phyloP scores from a whole-genome alignment of 2,797 vertebrate genomes.

The Anolis apletophallus region DNA sequence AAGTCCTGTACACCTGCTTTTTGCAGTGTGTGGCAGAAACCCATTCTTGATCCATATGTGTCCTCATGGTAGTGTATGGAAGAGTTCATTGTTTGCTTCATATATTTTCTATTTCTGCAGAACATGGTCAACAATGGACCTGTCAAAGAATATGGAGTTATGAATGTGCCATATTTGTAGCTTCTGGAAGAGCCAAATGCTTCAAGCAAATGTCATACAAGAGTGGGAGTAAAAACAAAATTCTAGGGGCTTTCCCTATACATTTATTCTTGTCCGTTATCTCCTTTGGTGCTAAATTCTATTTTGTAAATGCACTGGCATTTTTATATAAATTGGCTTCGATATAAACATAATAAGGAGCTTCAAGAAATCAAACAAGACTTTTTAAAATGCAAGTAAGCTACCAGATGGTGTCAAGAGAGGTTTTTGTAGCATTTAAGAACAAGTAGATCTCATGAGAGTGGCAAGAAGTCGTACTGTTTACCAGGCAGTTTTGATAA shows the following conservation, averaged over 20 bases:
- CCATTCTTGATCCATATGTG: not conserved
- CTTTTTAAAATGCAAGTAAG: not conserved
- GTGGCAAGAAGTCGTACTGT: not conserved
- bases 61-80: not conserved
- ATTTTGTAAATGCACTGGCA: not conserved
- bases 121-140: not conserved
- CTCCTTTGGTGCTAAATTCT: not conserved
- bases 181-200: not conserved
- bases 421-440: not conserved
- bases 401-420: not conserved
- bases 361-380: not conserved
- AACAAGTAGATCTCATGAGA: not conserved
- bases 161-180: too few relatives aligned
- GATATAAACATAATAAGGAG: not conserved
- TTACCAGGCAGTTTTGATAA: not conserved
- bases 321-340: not conserved
- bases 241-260: conserved; percentile 3
- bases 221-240: not conserved
- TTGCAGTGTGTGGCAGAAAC: not conserved
- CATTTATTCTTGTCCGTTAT: not conserved
- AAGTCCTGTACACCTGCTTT: not conserved
- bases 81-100: not conserved
- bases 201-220: not conserved
- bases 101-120: not conserved
- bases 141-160: not conserved